These are phyloP conservation scores for Myrmecophaga tridactyla DNA, from an alignment of 2,113 vertebrate genomes.

Conservation along the genomic window DNA sequence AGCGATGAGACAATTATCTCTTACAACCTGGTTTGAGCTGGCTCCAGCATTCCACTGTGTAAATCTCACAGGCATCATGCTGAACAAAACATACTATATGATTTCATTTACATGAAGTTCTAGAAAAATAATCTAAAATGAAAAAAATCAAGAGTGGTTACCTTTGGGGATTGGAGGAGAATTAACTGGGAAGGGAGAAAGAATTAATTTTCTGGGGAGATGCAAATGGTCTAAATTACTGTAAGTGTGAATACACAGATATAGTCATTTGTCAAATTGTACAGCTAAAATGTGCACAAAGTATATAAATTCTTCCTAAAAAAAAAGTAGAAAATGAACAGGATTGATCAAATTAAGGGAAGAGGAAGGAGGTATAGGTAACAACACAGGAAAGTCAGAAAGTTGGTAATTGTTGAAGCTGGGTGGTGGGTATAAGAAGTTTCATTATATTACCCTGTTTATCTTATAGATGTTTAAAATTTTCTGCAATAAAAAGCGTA, in stretches of 20 bases:
- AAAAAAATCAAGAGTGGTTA: neutral
- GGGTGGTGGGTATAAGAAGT: neutral
- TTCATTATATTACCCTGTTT: neutral
- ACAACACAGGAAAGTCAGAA: neutral
- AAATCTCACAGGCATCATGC: neutral
- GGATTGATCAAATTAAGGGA: neutral
- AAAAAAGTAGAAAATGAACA: neutral
- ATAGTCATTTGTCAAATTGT: neutral
- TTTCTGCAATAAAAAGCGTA: neutral
- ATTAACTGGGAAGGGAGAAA: neutral
- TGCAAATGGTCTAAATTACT: neutral
- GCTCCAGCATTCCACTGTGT: fast-evolving
- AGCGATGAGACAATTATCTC: neutral
- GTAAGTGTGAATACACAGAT: neutral
- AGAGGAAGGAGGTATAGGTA: neutral
- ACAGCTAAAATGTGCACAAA: neutral
- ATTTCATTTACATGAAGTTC: neutral
- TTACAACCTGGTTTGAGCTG: neutral
- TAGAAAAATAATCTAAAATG: neutral
- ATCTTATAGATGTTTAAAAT: neutral
- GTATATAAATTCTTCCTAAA: neutral
- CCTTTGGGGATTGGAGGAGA: neutral
- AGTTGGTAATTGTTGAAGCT: neutral
- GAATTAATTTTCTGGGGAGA: neutral
- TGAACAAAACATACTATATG: neutral